Base-by-base conservation (phyloP, 2,113 vertebrate species). In the Alosa alosa region DNA sequence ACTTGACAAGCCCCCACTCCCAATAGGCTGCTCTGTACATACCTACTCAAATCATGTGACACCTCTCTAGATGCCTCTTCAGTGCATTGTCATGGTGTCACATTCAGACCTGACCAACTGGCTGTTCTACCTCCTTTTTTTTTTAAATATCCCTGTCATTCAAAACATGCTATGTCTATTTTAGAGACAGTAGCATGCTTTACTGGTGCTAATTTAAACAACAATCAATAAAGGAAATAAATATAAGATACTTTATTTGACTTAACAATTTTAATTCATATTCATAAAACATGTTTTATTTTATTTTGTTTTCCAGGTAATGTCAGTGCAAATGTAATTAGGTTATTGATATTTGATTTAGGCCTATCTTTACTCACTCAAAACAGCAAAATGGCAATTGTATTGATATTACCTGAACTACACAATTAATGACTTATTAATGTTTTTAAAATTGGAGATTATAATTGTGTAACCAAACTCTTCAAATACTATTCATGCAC, bases 21-120 rank as follows among this genome's bases (percentile, higher is more conserved):
- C 84, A 31, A 88, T 86, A 87, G 90, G 90, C 85, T 64, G 13
- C 11, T 84, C 39, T 31, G 41, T 49, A 87, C 52, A 55, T 55
- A 81, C 81, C 83, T 78, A 78, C 64, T 4, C 18, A 83, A 0
- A 81, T 64, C 84, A 87, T 60, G 1, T 86, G 84, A 13, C 10
- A 45, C n/a, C 18, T 83, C 18, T 82, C 25, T 52, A 86, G 18
- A 22, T 81, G 47, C 10, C 31, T 49, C 36, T 4, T 57, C 45
- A 82, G 57, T 57, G 13, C 78, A n/a, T 41, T 13, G 46, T 2
- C 17, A 86, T 52, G 39, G 84, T 86, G 49, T 90, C 22, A 85
- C 84, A 75, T 82, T 88, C 78, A 55, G 0, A 46, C 13, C 57
- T 15, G 72, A 78, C 41, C 49, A 52, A 55, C 36, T 68, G 68